Base-by-base conservation (phyloP, 2,888 invertebrate genomes). In the Temnothorax ravouxi region DNA sequence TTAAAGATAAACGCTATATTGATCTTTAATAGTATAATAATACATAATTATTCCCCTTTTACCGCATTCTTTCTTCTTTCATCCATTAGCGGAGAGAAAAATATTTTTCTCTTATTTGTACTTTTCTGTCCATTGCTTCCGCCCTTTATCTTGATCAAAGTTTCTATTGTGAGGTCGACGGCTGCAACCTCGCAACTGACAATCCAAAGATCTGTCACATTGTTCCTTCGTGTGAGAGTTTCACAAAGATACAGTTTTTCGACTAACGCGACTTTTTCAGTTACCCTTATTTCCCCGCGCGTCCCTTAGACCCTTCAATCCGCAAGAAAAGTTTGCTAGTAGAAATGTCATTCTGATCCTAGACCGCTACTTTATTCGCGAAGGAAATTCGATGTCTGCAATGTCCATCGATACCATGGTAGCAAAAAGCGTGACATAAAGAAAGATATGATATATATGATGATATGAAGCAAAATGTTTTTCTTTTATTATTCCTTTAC, bases 121-220 rank as follows among this genome's bases (percentile, higher is more conserved):
- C 59, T 81, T 84, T 76, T 83, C 75, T 74, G 25, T 52, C 81
- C 71, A 47, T n/a, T 83, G 76, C 25, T 59, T 25, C 38, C 50
- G 29, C 56, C 54, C 81, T 71, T 75, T 80, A 81, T 85, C 52
- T 56, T 61, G 50, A 82, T 76, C 56, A 61, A 88, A 89, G 83
- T 89, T 89, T 86, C 86, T 50, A 87, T 71, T 84, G 87, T 83
- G 67, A 71, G 84, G 71, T 81, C 79, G 79, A 71, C 67, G 38
- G 50, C 77, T 83, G 76, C 74, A 81, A 61, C 81, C 81, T 77
- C 84, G 69, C 84, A 25, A 79, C 56, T 66, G 77, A 50, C 85
- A 81, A 85, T 64, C 64, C 80, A 47, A 62, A 81, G 79, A 44
- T 82, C 64, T 59, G 75, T 62, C 67, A 82, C 82, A 72, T 77